A percentile compares a stretch with the other conserved stretches of the same genome.
Conservation (phyloP, 1,140 invertebrate genomes). For the Bombus breviceps region DNA sequence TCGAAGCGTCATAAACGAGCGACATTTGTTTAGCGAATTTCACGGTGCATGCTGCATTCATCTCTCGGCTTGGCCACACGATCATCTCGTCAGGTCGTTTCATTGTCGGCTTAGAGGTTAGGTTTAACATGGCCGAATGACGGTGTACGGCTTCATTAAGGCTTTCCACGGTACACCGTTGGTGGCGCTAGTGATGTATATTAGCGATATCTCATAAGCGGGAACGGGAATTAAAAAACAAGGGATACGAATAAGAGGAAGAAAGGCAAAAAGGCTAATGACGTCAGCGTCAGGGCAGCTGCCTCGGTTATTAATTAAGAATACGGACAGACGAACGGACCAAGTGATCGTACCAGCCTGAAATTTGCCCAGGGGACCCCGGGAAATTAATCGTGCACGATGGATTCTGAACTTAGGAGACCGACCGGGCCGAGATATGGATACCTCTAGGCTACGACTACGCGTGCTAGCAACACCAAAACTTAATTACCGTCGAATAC, state of each 20-base stretch:
- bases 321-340: slow-evolving; percentile 69
- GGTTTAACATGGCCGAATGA: slow-evolving; percentile 40
- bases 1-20: slow-evolving; percentile 60
- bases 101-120: slow-evolving; percentile 41
- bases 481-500: slow-evolving; percentile 69
- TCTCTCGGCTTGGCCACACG: slow-evolving; percentile 42
- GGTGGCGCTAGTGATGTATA: slow-evolving; percentile 78
- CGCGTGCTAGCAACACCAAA: slow-evolving; percentile 62
- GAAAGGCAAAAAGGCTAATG: slow-evolving; percentile 76
- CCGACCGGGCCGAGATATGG: slow-evolving; percentile 63
- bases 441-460: slow-evolving; percentile 73
- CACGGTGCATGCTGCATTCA: slow-evolving; percentile 54
- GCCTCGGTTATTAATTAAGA: slow-evolving; percentile 81
- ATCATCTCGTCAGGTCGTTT: slow-evolving; percentile 59
- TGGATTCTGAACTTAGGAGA: slow-evolving; percentile 72
- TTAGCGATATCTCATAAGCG: slow-evolving; percentile 73
- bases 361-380: slow-evolving; percentile 74
- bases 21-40: slow-evolving; percentile 68
- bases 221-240: slow-evolving; percentile 45
- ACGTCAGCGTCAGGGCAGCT: slow-evolving; percentile 76
- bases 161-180: slow-evolving; percentile 63
- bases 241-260: slow-evolving; percentile 45
- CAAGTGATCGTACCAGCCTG: slow-evolving; percentile 58
- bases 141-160: slow-evolving; percentile 76
- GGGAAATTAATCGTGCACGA: slow-evolving; percentile 77